Evolutionary conservation across 2,888 invertebrate genomes (phyloP).

Genomic region (Plebejus melissa): DNA sequence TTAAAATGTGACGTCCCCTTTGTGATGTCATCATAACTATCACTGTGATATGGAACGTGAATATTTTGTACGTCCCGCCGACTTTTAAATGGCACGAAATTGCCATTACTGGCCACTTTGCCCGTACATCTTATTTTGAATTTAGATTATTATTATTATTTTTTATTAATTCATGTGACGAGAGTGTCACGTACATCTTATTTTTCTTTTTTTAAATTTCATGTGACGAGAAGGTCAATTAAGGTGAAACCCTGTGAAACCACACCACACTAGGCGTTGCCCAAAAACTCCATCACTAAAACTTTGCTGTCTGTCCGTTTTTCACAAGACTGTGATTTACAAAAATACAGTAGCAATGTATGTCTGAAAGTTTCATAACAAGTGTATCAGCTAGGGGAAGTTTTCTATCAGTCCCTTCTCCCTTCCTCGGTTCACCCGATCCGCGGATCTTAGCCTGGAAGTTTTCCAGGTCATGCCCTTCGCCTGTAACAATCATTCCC

Average conservation of each 20-base stretch:
- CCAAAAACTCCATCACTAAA: too few species aligned
- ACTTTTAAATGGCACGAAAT: conserved; percentile 17
- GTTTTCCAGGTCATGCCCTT: conserved; percentile 25
- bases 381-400: conserved; percentile 19
- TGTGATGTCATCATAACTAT: conserved; percentile 20
- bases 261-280: too few species aligned
- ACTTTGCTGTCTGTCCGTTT: background rate
- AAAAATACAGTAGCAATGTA: conserved; percentile 16
- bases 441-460: conserved; percentile 17
- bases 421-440: background rate
- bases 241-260: too few species aligned
- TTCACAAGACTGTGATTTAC: background rate
- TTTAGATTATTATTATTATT: background rate
- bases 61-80: background rate
- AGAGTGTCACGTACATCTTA: background rate
- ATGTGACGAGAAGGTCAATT: background rate
- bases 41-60: conserved; percentile 1
- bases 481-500: conserved; percentile 5
- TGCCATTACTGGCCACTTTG: background rate
- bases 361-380: conserved; percentile 2
- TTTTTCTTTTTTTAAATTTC: background rate
- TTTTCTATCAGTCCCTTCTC: background rate
- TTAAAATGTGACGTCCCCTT: conserved; percentile 17
- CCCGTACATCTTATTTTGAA: background rate
- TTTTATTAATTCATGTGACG: background rate